Base-by-base conservation (phyloP, 2,797 vertebrate species). In the Thalassophryne amazonica region DNA sequence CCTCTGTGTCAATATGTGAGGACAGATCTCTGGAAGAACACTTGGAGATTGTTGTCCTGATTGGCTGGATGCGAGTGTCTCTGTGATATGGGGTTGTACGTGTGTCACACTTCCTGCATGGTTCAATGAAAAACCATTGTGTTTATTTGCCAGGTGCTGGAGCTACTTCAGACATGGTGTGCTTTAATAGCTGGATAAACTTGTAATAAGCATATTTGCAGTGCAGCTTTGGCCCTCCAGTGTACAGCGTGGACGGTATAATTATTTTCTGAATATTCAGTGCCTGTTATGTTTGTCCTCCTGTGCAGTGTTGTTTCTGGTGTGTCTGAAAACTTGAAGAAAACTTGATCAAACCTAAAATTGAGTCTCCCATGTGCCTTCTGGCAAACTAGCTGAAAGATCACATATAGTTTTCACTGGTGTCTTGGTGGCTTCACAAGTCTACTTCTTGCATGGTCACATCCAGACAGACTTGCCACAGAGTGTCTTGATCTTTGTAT, bases 91-190 rank as follows among this genome's bases (percentile, higher is more conserved):
- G 5, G 32, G 20, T 31, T 33, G 13, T 52, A 6, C 68, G 16
- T 64, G 49, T 70, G 32, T 21, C 34, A 46, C 43, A 25, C 19
- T 39, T 21, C 2, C 10, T 2, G 30, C 59, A 35, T 0, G 7
- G 45, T 56, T 60, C 41, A 73, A 59, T 76, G 49, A 60, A 15
- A 42, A 25, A 31, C 22, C 37, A 34, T 50, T 46, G 53, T 42
- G 34, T 54, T 67, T 51, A 55, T 59, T 72, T 73, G 59, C 50
- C 67, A 67, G 72, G 67, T 49, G 41, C 35, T 30, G 13, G 17
- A 28, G 17, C 35, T 17, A 42, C 11, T 54, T 58, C 40, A 33
- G 23, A 69, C 63, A 25, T 30, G 47, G 45, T 33, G 12, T 33
- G 12, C 8, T 28, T 52, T 70, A 58, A 47, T 59, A 40, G 15